Evolutionary conservation across 1,140 invertebrate species (phyloP).

Genomic region (Archivesica marissinica): DNA sequence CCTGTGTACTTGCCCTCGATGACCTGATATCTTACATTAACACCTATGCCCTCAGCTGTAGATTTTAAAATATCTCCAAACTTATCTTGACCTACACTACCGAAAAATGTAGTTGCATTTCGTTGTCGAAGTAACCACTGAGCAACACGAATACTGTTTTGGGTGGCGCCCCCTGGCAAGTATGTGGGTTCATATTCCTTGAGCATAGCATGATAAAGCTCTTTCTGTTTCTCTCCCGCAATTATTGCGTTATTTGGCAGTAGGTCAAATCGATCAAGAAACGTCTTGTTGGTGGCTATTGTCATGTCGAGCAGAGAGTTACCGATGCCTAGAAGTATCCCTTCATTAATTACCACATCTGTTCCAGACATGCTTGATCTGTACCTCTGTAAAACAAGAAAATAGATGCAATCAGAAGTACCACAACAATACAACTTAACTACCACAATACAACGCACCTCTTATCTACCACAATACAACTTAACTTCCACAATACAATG

Average conservation of each 20-base stretch:
- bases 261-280: slow-evolving; percentile 93
- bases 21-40: slow-evolving; percentile 91
- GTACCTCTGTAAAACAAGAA: slow-evolving; percentile 56
- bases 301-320: slow-evolving; percentile 99
- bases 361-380: slow-evolving; percentile 51
- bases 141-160: slow-evolving; percentile 96
- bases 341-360: slow-evolving; percentile 77
- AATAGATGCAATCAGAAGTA: too few relatives aligned
- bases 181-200: slow-evolving; percentile 90
- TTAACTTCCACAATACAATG: too few relatives aligned
- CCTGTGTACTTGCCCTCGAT: slow-evolving; percentile 90
- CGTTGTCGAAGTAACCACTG: slow-evolving; percentile 95
- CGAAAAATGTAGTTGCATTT: slow-evolving; percentile 94
- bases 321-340: slow-evolving; percentile 94
- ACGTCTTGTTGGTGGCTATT: slow-evolving; percentile 89
- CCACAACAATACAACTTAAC: too few relatives aligned
- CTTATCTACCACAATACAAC: too few relatives aligned
- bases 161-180: slow-evolving; percentile 97
- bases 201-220: slow-evolving; percentile 76
- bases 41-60: slow-evolving; percentile 92
- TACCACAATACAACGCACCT: too few relatives aligned
- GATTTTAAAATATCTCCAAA: slow-evolving; percentile 94
- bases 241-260: slow-evolving; percentile 97
- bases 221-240: slow-evolving; percentile 92
- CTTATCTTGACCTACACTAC: slow-evolving; percentile 96